Evolutionary conservation across 1,140 invertebrate species (phyloP).

Genomic region (Phymorhynchus buccinoides): DNA sequence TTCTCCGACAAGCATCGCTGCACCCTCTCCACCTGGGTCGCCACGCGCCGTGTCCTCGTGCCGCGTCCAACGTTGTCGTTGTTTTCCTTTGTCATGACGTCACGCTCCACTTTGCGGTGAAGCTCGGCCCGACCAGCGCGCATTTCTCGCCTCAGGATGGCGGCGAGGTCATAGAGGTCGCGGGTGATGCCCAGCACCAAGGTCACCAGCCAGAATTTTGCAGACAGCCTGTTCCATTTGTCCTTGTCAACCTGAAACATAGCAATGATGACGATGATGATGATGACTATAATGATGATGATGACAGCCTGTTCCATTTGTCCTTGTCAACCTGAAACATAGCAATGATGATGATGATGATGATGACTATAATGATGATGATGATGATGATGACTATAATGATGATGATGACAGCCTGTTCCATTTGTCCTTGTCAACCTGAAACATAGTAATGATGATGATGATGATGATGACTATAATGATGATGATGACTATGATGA

Average conservation of each 20-base stretch:
- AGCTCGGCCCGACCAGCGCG: constrained; percentile 43
- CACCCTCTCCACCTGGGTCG: constrained; percentile 27
- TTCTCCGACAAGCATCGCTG: constrained; percentile 60
- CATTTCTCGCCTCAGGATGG: constrained; percentile 76
- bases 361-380: too few relatives aligned
- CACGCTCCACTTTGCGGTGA: constrained; percentile 74
- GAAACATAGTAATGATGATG: too few relatives aligned
- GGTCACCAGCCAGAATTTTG: constrained; percentile 79
- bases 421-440: too few relatives aligned
- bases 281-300: too few relatives aligned
- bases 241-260: constrained; percentile 80
- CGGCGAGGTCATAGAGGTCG: constrained; percentile 85
- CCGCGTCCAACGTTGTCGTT: not conserved
- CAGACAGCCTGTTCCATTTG: constrained; percentile 82
- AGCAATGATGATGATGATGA: too few relatives aligned
- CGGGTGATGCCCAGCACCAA: constrained; percentile 84
- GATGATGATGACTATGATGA: too few relatives aligned
- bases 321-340: too few relatives aligned
- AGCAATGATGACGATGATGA: too few relatives aligned
- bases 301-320: too few relatives aligned
- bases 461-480: too few relatives aligned
- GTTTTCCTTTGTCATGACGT: not conserved
- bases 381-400: too few relatives aligned
- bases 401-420: too few relatives aligned
- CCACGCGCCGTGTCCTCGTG: not conserved